Evolutionary conservation across 1,140 invertebrate species (phyloP).

Genomic region (Lamellibrachia luymesi): DNA sequence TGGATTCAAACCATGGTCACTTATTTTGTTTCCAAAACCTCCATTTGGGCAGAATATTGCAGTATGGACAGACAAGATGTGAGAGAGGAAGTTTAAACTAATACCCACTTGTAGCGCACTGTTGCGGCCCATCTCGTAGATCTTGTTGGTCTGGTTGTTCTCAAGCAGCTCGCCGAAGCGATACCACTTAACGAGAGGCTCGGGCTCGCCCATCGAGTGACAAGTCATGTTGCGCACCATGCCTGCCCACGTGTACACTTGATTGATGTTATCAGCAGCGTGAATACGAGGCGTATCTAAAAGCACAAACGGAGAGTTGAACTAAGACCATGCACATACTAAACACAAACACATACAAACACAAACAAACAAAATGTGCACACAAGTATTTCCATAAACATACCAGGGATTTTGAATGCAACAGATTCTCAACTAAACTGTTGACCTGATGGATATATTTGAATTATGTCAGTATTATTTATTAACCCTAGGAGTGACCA

Average conservation of each 20-base stretch:
- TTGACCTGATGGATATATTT: too few relatives aligned
- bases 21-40: neutral
- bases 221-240: slow-evolving; percentile 81
- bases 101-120: slow-evolving; percentile 23
- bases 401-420: too few relatives aligned
- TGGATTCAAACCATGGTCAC: too few relatives aligned
- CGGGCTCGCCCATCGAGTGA: slow-evolving; percentile 84
- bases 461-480: too few relatives aligned
- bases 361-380: too few relatives aligned
- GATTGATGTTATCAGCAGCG: slow-evolving; percentile 45
- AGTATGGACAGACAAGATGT: neutral
- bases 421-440: too few relatives aligned
- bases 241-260: slow-evolving; percentile 78
- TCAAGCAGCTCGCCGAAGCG: slow-evolving; percentile 12
- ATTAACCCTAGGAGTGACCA: too few relatives aligned
- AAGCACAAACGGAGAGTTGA: neutral
- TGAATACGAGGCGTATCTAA: neutral
- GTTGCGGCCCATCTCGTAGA: slow-evolving; percentile 26
- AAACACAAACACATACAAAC: too few relatives aligned
- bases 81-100: neutral
- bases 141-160: slow-evolving; percentile 24
- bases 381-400: too few relatives aligned
- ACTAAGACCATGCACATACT: too few relatives aligned
- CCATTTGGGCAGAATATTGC: neutral
- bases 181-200: slow-evolving; percentile 85